These are phyloP conservation scores for Melopsittacus undulatus DNA, from an alignment of 2,797 vertebrate genomes.

Conservation along the genomic window DNA sequence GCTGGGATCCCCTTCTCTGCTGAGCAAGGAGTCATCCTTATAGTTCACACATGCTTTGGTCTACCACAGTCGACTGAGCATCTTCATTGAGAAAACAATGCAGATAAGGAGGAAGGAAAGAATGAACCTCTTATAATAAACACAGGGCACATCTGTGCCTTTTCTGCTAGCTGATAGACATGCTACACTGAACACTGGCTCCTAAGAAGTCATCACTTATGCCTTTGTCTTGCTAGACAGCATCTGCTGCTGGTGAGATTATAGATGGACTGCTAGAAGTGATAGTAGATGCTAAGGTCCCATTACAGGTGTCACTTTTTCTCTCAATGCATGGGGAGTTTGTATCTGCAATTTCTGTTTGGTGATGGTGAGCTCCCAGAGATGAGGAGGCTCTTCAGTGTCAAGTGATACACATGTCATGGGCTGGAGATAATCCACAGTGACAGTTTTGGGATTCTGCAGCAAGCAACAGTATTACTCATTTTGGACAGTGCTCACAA, in stretches of 20 bases:
- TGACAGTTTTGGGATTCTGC: background rate
- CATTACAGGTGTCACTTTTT: background rate
- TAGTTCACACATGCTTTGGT: background rate
- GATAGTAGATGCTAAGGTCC: background rate
- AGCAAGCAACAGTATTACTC: background rate
- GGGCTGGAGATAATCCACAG: background rate
- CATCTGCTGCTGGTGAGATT: background rate
- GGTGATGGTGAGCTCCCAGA: background rate
- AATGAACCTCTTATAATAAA: background rate
- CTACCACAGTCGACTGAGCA: background rate
- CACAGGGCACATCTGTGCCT: background rate
- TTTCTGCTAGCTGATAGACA: background rate
- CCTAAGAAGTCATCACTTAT: background rate
- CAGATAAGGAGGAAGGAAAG: background rate
- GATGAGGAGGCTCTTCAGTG: background rate
- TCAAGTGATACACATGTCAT: background rate
- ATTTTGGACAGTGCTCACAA: background rate
- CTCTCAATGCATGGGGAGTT: background rate
- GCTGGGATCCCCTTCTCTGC: background rate
- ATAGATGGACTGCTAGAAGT: background rate
- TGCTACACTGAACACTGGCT: background rate
- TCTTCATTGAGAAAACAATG: background rate
- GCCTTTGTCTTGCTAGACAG: background rate
- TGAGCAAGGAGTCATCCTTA: background rate
- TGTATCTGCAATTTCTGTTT: background rate